A percentile compares a stretch with the other conserved stretches of the same genome.
Conservation (phyloP, 2,888 invertebrate species). For the Metalampra italica region DNA sequence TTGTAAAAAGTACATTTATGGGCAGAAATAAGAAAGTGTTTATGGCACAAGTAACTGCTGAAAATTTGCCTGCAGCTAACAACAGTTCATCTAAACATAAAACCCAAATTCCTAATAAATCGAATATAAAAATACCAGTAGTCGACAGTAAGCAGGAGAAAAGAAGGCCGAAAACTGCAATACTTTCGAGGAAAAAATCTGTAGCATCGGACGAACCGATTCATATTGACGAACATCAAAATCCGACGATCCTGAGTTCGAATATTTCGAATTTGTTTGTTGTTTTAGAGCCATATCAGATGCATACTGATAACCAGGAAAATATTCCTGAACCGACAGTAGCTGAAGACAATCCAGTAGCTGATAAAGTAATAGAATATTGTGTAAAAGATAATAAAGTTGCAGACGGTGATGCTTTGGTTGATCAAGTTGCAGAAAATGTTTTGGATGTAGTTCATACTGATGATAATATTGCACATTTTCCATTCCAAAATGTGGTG, state of each 20-base stretch:
- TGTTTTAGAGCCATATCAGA: constrained; percentile 23
- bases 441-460: no score
- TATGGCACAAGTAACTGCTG: constrained; percentile 37
- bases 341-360: constrained; percentile 5
- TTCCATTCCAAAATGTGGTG: background rate
- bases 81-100: constrained; percentile 30
- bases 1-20: constrained; percentile 27
- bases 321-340: constrained; percentile 3
- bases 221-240: constrained; percentile 12
- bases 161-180: constrained; percentile 18
- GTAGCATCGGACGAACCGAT: constrained; percentile 23
- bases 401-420: constrained; percentile 20
- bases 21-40: constrained; percentile 38
- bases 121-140: constrained; percentile 29
- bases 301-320: background rate
- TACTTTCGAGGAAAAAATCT: constrained; percentile 25
- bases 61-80: constrained; percentile 24
- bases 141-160: constrained; percentile 24
- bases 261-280: constrained; percentile 25
- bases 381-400: constrained; percentile 12
- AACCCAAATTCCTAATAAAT: constrained; percentile 28
- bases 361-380: no score
- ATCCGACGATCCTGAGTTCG: constrained; percentile 8
- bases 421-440: constrained; percentile 15
- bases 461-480: no score